phyloP scores from a whole-genome alignment of 2,888 invertebrate species.

The Bursaphelenchus okinawaensis region DNA sequence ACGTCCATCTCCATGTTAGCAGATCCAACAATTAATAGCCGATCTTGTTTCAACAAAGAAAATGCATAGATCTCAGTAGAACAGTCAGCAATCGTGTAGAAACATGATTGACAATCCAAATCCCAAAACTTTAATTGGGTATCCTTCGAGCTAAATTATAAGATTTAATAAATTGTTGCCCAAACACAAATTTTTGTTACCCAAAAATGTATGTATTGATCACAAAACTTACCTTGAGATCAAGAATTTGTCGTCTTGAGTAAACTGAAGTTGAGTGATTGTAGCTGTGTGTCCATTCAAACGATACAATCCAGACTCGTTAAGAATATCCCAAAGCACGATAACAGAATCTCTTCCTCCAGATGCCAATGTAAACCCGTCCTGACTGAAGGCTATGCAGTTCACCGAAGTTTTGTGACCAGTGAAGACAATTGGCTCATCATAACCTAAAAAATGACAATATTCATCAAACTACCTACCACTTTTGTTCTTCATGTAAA shows the following conservation, averaged over 20 bases:
- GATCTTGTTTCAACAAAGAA: constrained; percentile 72
- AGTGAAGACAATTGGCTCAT: constrained; percentile 68
- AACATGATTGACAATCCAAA: constrained; percentile 85
- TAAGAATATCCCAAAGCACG: constrained; percentile 87
- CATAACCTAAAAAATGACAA: constrained; percentile 53
- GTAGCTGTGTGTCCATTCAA: constrained; percentile 85
- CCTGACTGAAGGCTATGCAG: constrained; percentile 73
- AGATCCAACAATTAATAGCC: constrained; percentile 79
- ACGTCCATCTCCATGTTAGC: constrained; percentile 77
- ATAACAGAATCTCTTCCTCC: constrained; percentile 67
- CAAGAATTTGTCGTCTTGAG: constrained; percentile 58
- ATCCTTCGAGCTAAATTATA: constrained; percentile 71
- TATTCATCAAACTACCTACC: not conserved
- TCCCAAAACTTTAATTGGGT: constrained; percentile 96
- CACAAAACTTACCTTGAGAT: constrained; percentile 58
- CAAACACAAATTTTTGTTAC: not conserved
- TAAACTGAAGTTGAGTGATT: constrained; percentile 69
- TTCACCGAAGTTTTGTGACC: constrained; percentile 82
- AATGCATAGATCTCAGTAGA: constrained; percentile 74
- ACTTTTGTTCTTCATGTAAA: constrained; percentile 28
- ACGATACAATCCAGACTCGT: constrained; percentile 80
- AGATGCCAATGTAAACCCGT: constrained; percentile 78
- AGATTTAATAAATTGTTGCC: constrained; percentile 11
- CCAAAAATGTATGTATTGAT: not conserved
- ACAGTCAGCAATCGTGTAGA: constrained; percentile 80